Conservation (phyloP, 92 coral and sea anemone species). For the Paragorgia papillata region DNA sequence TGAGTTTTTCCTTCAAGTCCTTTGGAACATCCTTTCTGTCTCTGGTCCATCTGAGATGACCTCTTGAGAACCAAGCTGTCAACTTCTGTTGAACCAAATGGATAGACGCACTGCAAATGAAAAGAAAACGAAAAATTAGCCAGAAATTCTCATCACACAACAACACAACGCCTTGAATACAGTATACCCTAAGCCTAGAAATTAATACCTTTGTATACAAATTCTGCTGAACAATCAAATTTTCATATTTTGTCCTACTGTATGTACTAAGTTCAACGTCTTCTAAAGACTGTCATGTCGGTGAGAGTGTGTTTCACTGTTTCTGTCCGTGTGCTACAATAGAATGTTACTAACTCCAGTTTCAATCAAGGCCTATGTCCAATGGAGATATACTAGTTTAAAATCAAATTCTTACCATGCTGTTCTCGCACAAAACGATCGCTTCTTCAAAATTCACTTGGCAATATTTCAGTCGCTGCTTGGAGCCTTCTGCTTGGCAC, state of each 20-base stretch:
- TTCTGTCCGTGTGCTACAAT: too few relatives aligned
- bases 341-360: too few relatives aligned
- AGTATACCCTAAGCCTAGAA: too few relatives aligned
- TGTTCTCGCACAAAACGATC: constrained; percentile 74
- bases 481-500: constrained; percentile 70
- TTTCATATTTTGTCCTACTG: too few relatives aligned
- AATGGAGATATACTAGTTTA: not conserved
- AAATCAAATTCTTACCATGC: constrained; percentile 61
- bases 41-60: constrained; percentile 37
- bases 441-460: constrained; percentile 92
- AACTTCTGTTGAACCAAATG: constrained; percentile 54
- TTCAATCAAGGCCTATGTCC: too few relatives aligned
- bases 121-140: constrained; percentile 17
- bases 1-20: constrained; percentile 57
- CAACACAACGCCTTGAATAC: too few relatives aligned
- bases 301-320: too few relatives aligned
- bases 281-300: too few relatives aligned
- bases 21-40: constrained; percentile 30
- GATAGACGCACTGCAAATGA: constrained; percentile 75
- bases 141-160: not conserved
- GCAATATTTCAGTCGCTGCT: constrained; percentile 59
- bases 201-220: too few relatives aligned
- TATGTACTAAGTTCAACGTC: too few relatives aligned
- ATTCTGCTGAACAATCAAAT: too few relatives aligned
- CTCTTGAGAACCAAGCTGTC: constrained; percentile 55